phyloP scores from a whole-genome alignment of 2,113 vertebrate genomes.

The Xyrauchen texanus region DNA sequence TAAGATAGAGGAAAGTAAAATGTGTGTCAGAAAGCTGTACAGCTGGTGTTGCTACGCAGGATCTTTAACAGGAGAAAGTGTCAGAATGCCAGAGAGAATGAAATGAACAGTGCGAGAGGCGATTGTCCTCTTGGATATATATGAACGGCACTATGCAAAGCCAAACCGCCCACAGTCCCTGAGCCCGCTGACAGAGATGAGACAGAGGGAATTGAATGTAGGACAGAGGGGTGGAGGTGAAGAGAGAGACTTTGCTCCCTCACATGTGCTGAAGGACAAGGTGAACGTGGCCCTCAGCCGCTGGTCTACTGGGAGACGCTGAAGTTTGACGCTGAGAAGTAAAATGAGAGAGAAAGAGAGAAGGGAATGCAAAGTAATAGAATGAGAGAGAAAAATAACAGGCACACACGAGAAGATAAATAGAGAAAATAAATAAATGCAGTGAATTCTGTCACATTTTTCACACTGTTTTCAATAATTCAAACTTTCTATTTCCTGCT shows the following conservation, averaged over 20 bases:
- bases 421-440: no score
- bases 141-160: not conserved
- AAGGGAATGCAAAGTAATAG: constrained; percentile 6
- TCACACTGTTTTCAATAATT: no score
- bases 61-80: no score
- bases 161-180: not conserved
- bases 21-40: no score
- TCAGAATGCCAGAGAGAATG: no score
- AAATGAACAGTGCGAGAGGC: no score
- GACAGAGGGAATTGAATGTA: constrained; percentile 13
- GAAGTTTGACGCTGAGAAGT: not conserved
- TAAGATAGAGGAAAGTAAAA: no score
- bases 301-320: not conserved
- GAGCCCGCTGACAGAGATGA: not conserved
- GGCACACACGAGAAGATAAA: constrained; percentile 3
- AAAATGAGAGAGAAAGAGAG: constrained; percentile 1
- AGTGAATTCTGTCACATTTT: no score
- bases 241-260: not conserved
- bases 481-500: no score
- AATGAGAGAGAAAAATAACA: not conserved
- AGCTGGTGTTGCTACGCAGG: no score
- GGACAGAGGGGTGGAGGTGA: not conserved
- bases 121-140: not conserved
- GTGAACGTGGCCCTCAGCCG: constrained; percentile 28
- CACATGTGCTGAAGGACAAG: constrained; percentile 21